Evolutionary conservation across 2,888 invertebrate genomes (phyloP).

Genomic region (Acleris emargana): DNA sequence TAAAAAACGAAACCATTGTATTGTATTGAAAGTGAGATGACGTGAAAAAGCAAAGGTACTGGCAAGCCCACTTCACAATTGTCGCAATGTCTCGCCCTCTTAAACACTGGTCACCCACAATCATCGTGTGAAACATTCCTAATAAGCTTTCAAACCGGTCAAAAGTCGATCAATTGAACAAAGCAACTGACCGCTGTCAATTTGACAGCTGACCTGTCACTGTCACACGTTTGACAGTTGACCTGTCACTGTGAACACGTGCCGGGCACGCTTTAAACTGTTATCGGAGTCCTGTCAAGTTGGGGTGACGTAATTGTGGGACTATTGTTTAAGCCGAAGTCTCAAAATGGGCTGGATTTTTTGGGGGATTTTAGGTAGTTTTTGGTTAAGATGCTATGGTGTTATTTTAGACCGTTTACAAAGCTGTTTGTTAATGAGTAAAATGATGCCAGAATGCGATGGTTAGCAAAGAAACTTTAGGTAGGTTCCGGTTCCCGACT

Average conservation of each 20-base stretch:
- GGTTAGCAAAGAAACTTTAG: too few relatives aligned
- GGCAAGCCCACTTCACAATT: too few relatives aligned
- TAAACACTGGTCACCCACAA: conserved; percentile 36
- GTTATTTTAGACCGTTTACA: too few relatives aligned
- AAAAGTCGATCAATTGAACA: conserved; percentile 65
- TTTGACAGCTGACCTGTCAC: conserved; percentile 67
- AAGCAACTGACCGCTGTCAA: conserved; percentile 55
- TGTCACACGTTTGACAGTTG: conserved; percentile 65
- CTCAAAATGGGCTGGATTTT: conserved; percentile 35
- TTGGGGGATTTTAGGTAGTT: conserved; percentile 18
- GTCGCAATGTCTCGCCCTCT: too few relatives aligned
- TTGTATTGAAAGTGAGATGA: too few relatives aligned
- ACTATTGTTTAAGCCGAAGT: conserved; percentile 42
- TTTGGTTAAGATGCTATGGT: too few relatives aligned
- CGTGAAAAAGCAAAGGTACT: too few relatives aligned
- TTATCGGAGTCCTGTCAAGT: conserved; percentile 65
- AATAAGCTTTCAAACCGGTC: conserved; percentile 48
- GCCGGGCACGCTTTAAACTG: conserved; percentile 68
- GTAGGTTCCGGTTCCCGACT: too few relatives aligned
- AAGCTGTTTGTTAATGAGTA: too few relatives aligned
- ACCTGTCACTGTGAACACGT: conserved; percentile 27
- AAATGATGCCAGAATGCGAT: too few relatives aligned
- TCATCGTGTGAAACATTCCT: conserved; percentile 29
- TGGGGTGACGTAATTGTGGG: conserved; percentile 54
- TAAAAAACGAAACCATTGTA: too few relatives aligned